Percentiles rank a stretch among this genome's conserved stretches.
phyloP scores from a whole-genome alignment of 2,113 vertebrate genomes.

The Anthoscopus minutus region DNA sequence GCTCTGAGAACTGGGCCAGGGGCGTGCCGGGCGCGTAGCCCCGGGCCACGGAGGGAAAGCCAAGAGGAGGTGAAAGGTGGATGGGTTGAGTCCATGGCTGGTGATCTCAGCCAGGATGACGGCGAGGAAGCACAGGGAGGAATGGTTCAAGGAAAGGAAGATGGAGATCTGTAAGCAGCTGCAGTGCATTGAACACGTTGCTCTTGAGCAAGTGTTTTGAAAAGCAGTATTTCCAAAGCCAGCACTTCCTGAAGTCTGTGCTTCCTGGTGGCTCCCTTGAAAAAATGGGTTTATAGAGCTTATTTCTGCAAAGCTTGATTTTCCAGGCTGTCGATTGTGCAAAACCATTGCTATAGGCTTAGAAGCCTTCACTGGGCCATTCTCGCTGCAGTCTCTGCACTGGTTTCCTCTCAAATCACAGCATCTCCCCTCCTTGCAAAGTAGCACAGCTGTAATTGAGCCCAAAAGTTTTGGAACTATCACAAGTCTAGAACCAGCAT shows the following conservation, averaged over 20 bases:
- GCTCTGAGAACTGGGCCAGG: constrained; percentile 29
- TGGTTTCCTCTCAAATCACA: not conserved
- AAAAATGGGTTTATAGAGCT: not conserved
- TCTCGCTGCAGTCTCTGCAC: not conserved
- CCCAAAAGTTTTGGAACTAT: not conserved
- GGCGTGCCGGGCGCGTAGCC: not conserved
- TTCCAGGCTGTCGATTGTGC: not conserved
- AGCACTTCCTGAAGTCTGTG: not conserved
- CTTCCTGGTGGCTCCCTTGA: not conserved
- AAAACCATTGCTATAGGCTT: not conserved
- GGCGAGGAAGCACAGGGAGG: not conserved
- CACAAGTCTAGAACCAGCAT: not conserved
- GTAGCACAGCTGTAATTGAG: not conserved
- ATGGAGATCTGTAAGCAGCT: not conserved
- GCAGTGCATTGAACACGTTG: no score
- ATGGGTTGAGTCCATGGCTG: not conserved
- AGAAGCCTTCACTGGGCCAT: not conserved
- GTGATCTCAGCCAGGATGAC: not conserved
- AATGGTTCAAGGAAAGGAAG: not conserved
- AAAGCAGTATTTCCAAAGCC: not conserved
- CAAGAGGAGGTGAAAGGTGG: constrained; percentile 29
- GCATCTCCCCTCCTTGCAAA: not conserved
- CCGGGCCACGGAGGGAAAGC: not conserved
- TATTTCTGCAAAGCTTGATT: constrained; percentile 4
- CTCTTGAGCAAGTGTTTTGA: not conserved